A percentile compares a stretch with the other conserved stretches of the same genome.
Conservation (phyloP, 2,888 invertebrate species). For the Yponomeuta plumbellus region DNA sequence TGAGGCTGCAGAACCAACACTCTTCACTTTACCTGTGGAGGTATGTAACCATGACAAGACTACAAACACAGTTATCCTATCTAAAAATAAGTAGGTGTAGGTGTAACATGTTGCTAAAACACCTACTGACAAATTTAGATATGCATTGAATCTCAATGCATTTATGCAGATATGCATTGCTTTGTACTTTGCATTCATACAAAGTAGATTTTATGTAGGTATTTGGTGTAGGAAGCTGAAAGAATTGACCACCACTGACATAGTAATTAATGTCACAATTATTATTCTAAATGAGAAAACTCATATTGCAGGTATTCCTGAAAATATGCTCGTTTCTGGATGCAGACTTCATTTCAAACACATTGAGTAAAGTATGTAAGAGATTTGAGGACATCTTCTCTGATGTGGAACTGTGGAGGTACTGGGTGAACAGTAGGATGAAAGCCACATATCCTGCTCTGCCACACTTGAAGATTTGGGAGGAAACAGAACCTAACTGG, state of each 20-base stretch:
- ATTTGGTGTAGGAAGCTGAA: no score
- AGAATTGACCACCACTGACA: no score
- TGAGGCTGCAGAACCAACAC: slow-evolving; percentile 36
- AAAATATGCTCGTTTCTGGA: slow-evolving; percentile 78
- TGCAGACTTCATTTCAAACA: slow-evolving; percentile 70
- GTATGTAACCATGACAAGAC: slow-evolving; percentile 30
- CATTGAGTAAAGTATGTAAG: slow-evolving; percentile 72
- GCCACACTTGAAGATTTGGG: slow-evolving; percentile 49
- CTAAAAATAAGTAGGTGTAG: no score
- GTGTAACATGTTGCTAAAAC: no score
- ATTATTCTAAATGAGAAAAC: no score
- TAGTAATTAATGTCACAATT: no score
- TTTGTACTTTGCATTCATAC: no score
- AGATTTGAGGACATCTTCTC: slow-evolving; percentile 73
- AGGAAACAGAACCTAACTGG: slow-evolving; percentile 69
- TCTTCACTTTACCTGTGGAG: slow-evolving; percentile 63
- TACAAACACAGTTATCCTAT: no score
- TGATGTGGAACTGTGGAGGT: slow-evolving; percentile 76
- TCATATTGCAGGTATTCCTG: slow-evolving; percentile 70
- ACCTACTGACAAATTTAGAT: no score
- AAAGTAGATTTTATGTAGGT: no score
- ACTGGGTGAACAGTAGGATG: slow-evolving; percentile 51
- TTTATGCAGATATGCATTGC: no score
- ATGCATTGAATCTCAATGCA: no score
- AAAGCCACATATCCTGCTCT: slow-evolving; percentile 50